phyloP scores from a whole-genome alignment of 2,888 invertebrate species.

The Cabera pusaria region DNA sequence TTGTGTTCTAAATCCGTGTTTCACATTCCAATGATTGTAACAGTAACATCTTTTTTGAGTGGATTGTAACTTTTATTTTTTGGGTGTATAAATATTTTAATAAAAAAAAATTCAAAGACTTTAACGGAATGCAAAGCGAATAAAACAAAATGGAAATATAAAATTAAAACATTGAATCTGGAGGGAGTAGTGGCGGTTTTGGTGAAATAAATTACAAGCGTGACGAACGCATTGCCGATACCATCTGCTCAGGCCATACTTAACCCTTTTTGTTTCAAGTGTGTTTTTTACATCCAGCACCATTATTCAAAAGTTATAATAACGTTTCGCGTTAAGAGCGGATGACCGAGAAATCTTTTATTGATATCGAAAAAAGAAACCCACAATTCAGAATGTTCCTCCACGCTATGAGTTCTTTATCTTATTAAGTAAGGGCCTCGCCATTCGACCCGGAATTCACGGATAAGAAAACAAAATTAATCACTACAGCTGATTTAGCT shows the following conservation, averaged over 20 bases:
- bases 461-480: conserved; percentile 43
- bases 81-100: conserved; percentile 56
- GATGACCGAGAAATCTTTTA: conserved; percentile 69
- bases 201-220: conserved; percentile 81
- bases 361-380: conserved; percentile 73
- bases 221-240: conserved; percentile 80
- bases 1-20: conserved; percentile 60
- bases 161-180: conserved; percentile 79
- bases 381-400: conserved; percentile 56
- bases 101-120: conserved; percentile 59
- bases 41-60: conserved; percentile 51
- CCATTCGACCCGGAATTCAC: conserved; percentile 32
- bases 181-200: conserved; percentile 79
- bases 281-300: conserved; percentile 69
- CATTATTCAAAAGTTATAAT: conserved; percentile 78
- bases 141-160: conserved; percentile 65
- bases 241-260: conserved; percentile 75
- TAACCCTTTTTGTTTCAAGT: conserved; percentile 78
- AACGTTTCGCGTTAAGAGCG: conserved; percentile 70
- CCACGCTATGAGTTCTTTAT: conserved; percentile 59
- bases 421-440: conserved; percentile 51
- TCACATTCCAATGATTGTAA: conserved; percentile 59
- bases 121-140: conserved; percentile 61
- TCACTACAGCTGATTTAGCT: conserved; percentile 53
- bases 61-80: conserved; percentile 44